These are phyloP conservation scores for Lophura nycthemera DNA, from an alignment of 2,113 vertebrate species.

Conservation along the genomic window DNA sequence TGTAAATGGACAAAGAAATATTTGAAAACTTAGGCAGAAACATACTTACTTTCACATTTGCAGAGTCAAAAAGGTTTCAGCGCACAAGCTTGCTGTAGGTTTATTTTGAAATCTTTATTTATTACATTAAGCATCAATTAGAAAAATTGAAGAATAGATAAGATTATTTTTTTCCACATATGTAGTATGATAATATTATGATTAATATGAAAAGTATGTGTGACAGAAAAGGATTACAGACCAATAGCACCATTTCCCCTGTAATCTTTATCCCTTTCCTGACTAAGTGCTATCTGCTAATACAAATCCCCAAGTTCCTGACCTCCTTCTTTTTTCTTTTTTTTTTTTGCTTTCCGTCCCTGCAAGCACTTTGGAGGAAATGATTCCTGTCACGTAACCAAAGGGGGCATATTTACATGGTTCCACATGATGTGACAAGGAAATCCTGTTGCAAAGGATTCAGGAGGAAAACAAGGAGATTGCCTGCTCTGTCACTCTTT, in stretches of 20 bases:
- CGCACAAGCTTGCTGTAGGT: background rate
- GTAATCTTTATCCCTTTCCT: slow-evolving; percentile 59
- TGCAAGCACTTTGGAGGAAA: slow-evolving; percentile 62
- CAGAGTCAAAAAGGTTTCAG: background rate
- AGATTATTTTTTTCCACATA: background rate
- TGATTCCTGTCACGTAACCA: slow-evolving; percentile 69
- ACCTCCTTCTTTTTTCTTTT: slow-evolving; percentile 24
- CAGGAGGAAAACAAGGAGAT: slow-evolving; percentile 42
- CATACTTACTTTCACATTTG: background rate
- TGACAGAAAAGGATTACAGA: slow-evolving; percentile 34
- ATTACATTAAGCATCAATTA: background rate
- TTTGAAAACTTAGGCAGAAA: background rate
- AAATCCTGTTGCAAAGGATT: slow-evolving; percentile 71
- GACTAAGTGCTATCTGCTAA: slow-evolving; percentile 45
- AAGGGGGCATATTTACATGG: slow-evolving; percentile 68
- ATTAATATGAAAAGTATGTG: background rate
- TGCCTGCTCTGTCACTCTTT: slow-evolving; percentile 19
- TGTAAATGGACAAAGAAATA: background rate
- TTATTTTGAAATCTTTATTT: background rate
- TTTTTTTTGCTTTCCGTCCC: slow-evolving; percentile 56
- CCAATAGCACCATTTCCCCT: slow-evolving; percentile 6
- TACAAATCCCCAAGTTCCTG: slow-evolving; percentile 61
- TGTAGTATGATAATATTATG: background rate
- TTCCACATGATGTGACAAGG: slow-evolving; percentile 60
- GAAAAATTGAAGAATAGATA: slow-evolving; percentile 27